These are phyloP conservation scores for Bactericera cockerelli DNA, from an alignment of 1,140 invertebrate species.

Conservation along the genomic window DNA sequence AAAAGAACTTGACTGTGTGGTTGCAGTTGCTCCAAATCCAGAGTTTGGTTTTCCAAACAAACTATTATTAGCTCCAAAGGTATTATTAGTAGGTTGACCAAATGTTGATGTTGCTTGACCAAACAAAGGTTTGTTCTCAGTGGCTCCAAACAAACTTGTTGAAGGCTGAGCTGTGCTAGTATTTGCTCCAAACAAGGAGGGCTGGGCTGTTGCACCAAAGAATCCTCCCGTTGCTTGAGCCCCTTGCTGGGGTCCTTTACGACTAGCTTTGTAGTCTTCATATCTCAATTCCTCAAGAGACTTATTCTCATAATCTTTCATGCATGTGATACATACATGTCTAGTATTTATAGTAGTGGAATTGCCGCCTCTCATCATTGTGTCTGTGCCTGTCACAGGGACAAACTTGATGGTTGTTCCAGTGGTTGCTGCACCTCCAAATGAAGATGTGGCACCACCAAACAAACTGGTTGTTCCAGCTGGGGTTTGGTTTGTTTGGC, in stretches of 20 bases:
- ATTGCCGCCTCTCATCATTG: slow-evolving; percentile 73
- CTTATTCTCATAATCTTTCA: slow-evolving; percentile 95
- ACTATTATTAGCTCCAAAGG: slow-evolving; percentile 13
- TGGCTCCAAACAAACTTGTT: slow-evolving; percentile 24
- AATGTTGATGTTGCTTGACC: slow-evolving; percentile 24
- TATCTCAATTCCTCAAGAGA: slow-evolving; percentile 82
- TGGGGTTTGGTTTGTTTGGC: slow-evolving; percentile 27
- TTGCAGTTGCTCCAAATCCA: slow-evolving; percentile 27
- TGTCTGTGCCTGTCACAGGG: slow-evolving; percentile 72
- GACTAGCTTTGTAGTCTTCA: slow-evolving; percentile 81
- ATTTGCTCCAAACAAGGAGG: slow-evolving; percentile 35
- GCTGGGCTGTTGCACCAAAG: slow-evolving; percentile 34
- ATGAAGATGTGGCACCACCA: slow-evolving; percentile 40
- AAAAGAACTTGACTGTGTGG: slow-evolving; percentile 19
- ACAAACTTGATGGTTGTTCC: slow-evolving; percentile 74
- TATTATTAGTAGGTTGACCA: slow-evolving; percentile 23
- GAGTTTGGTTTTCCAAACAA: slow-evolving; percentile 27
- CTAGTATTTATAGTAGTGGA: slow-evolving; percentile 71
- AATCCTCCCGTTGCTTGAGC: slow-evolving; percentile 32
- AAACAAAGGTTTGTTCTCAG: slow-evolving; percentile 29
- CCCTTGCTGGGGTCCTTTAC: slow-evolving; percentile 52
- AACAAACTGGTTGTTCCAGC: slow-evolving; percentile 37
- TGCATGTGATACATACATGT: slow-evolving; percentile 90
- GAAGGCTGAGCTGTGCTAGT: slow-evolving; percentile 27
- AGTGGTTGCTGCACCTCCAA: slow-evolving; percentile 35